phyloP scores from a whole-genome alignment of 2,113 vertebrate species.

The Formicarius rufipectus region DNA sequence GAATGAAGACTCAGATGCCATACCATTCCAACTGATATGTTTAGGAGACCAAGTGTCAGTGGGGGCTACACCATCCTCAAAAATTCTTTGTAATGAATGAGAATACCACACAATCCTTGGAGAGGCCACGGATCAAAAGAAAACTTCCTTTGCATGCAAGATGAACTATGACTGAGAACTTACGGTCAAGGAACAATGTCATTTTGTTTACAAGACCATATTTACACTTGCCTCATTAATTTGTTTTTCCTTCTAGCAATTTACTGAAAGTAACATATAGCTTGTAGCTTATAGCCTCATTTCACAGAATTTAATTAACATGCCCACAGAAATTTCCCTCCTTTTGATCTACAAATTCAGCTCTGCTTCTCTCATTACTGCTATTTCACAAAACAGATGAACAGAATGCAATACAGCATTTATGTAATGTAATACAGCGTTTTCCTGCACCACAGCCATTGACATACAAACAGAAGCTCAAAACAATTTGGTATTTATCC shows the following conservation, averaged over 20 bases:
- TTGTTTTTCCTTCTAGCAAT: background rate
- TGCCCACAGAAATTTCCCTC: background rate
- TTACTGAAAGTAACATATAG: background rate
- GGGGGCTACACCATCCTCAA: background rate
- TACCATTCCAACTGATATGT: background rate
- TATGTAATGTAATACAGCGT: background rate
- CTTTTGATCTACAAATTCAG: background rate
- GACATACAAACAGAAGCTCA: background rate
- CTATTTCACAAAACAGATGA: background rate
- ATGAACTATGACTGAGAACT: background rate
- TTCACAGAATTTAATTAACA: background rate
- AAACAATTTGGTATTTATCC: background rate
- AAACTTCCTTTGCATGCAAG: background rate
- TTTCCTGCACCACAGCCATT: background rate
- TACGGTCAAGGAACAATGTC: background rate
- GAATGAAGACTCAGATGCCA: background rate
- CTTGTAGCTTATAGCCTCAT: background rate
- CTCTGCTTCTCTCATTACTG: background rate
- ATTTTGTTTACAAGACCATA: background rate
- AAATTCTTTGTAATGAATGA: background rate
- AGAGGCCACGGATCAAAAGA: background rate
- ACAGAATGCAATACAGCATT: background rate
- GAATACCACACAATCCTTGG: background rate
- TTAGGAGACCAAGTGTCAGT: background rate
- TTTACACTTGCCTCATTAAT: background rate